Conservation (phyloP, 2,888 invertebrate genomes). For the Ptychoptera contaminata region DNA sequence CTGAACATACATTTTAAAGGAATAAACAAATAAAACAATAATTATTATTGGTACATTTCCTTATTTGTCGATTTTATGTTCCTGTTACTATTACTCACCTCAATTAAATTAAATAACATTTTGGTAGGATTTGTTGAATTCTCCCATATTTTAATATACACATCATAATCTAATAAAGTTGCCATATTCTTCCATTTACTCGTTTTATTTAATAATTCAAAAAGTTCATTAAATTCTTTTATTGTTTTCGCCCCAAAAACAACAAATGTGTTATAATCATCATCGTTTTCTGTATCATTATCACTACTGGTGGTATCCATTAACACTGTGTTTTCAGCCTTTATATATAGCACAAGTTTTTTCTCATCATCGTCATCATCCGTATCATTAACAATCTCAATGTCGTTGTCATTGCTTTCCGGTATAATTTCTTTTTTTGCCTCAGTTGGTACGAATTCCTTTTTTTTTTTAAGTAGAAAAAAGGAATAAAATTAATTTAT, state of each 20-base stretch:
- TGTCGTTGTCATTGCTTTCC: slow-evolving; percentile 10
- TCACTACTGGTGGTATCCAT: slow-evolving; percentile 12
- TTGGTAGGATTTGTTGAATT: slow-evolving; percentile 35
- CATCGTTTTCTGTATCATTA: slow-evolving; percentile 17
- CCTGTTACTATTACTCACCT: slow-evolving; percentile 19
- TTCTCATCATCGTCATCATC: slow-evolving; percentile 13
- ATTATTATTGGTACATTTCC: no score
- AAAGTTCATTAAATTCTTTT: slow-evolving; percentile 33
- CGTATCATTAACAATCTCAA: no score
- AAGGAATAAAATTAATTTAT: no score
- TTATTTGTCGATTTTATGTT: no score
- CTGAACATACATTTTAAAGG: no score
- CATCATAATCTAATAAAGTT: slow-evolving; percentile 33
- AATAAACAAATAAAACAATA: no score
- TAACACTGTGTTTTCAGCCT: slow-evolving; percentile 1
- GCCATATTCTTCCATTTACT: slow-evolving; percentile 45
- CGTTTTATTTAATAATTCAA: slow-evolving; percentile 35
- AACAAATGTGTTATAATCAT: slow-evolving; percentile 15
- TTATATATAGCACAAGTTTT: slow-evolving; percentile 11
- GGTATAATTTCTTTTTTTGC: background rate
- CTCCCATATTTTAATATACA: slow-evolving; percentile 34
- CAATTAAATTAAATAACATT: slow-evolving; percentile 39
- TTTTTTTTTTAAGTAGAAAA: background rate
- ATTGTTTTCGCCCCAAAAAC: slow-evolving; percentile 24
- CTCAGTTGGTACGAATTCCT: background rate